phyloP scores from a whole-genome alignment of 1,140 invertebrate genomes.

The Acromyrmex charruanus region DNA sequence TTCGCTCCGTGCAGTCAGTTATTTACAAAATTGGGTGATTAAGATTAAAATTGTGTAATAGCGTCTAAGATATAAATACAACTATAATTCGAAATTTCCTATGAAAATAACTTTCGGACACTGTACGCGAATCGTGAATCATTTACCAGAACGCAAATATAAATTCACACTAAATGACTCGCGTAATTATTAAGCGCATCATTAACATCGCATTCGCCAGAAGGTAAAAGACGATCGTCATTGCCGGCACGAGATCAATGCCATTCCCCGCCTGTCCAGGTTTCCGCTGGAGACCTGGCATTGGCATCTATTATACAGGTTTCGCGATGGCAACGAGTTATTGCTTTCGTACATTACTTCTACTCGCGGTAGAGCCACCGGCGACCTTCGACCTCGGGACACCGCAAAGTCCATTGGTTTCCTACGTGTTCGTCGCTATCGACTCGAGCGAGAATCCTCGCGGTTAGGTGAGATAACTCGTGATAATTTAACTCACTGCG shows the following conservation, averaged over 20 bases:
- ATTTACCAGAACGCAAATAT: not conserved
- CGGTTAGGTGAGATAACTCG: not conserved
- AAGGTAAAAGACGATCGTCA: slow-evolving; percentile 39
- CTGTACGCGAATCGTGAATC: not conserved
- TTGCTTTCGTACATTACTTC: slow-evolving; percentile 46
- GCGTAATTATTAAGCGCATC: slow-evolving; percentile 44
- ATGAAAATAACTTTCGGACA: not conserved
- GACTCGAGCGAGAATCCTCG: slow-evolving; percentile 18
- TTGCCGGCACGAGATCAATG: slow-evolving; percentile 27
- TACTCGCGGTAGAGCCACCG: slow-evolving; percentile 13
- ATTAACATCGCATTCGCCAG: slow-evolving; percentile 7
- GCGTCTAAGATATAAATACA: not conserved
- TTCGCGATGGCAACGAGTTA: slow-evolving; percentile 39
- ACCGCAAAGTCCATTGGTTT: slow-evolving; percentile 31
- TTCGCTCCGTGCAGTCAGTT: not conserved
- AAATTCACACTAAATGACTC: slow-evolving; percentile 7
- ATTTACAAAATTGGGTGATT: not conserved
- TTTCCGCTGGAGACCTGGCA: slow-evolving; percentile 28
- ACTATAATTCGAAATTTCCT: not conserved
- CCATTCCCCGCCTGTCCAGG: not conserved
- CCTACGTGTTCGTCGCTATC: slow-evolving; percentile 6
- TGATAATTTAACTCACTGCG: slow-evolving; percentile 36
- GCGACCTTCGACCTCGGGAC: slow-evolving; percentile 32
- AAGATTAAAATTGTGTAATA: not conserved
- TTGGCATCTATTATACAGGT: slow-evolving; percentile 47